Evolutionary conservation across 2,888 invertebrate species (phyloP), one percentile per base, ranked within the genome.

Genomic region (Trissolcus japonicus): DNA sequence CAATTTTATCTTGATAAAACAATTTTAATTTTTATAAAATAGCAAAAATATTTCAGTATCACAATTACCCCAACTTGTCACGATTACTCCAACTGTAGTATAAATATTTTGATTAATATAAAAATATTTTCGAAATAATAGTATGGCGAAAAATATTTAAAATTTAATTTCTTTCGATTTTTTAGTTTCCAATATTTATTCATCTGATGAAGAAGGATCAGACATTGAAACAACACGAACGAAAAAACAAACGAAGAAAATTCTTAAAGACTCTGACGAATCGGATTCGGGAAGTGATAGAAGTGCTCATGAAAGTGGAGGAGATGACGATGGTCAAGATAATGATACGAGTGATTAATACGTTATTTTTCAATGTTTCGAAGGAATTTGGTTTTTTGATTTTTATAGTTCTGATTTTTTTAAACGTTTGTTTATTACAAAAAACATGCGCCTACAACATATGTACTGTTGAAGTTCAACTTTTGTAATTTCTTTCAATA

Each of bases 141-240:
- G 4, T 25, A 25, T 25, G 17, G 19, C 1, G 6, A 19, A 17
- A 4, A 2, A 19, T 51, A 2, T 19, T 19, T 21, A 17, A 51
- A 19, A 1, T 17, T 19, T 17, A 55, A n/a, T 57, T 59, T 48
- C 40, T 35, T 61, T 17, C 16, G 48, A n/a, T n/a, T 29, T 63
- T 60, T 6, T n/a, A 72, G 92, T 93, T 0, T 92, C 93, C 7
- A 89, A 92, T 82, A 97, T 97, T 85, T 97, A 97, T 90, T 97
- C 97, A 0, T 95, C 96, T 0, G 96, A 96, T 82, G 96, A 96
- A 25, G 95, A 95, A 77, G 95, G 94, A 0, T 96, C 95, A 0
- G 96, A 96, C 84, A 93, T 96, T 80, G 96, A 96, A 83, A 93
- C 93, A 0, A 90, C 93, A 0, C 92, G 94, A 68, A 93, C 93